Evolutionary conservation across 1,140 invertebrate genomes (phyloP), one percentile per base, ranked within the genome.

Genomic region (Goniozus legneri): DNA sequence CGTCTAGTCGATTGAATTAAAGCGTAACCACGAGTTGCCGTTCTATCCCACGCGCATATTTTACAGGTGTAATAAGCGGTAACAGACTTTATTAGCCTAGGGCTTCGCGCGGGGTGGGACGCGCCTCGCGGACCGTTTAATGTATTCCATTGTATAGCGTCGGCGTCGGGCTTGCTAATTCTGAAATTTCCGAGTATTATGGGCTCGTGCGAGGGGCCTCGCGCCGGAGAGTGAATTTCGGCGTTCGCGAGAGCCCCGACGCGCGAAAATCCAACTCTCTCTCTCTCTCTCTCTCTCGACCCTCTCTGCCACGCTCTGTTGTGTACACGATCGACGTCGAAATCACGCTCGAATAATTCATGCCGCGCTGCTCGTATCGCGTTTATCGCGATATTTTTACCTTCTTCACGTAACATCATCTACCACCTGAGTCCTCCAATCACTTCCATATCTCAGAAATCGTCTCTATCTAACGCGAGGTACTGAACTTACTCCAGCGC

Each of bases 201-300:
- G 55, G 44, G 51, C 54, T 50, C 54, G 50, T n/a, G n/a, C n/a
- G n/a, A n/a, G n/a, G n/a, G n/a, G n/a, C n/a, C n/a, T n/a, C n/a
- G n/a, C n/a, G n/a, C n/a, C n/a, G n/a, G n/a, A n/a, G 61, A 66
- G 64, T 64, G 62, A 66, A 64, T 66, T 66, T 64, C 52, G 54
- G 52, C 62, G 56, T 65, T 65, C 54, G 47, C 47, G 46, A 41
- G 40, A 53, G 50, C 43, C 36, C 19, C 43, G 37, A 37, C 44
- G 44, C 34, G 34, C 41, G 48, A 36, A 42, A 46, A 47, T 22
- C 39, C 20, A 31, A 30, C 47, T 36, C 44, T 44, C 47, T 44
- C 44, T 38, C 40, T 43, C 38, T 39, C 47, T 37, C 22, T 35
- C 33, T 48, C 47, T 38, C 41, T 35, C 12, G 39, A 35, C 13